These are phyloP conservation scores for Ochlodes sylvanus DNA, from an alignment of 2,888 invertebrate genomes.

Conservation along the genomic window DNA sequence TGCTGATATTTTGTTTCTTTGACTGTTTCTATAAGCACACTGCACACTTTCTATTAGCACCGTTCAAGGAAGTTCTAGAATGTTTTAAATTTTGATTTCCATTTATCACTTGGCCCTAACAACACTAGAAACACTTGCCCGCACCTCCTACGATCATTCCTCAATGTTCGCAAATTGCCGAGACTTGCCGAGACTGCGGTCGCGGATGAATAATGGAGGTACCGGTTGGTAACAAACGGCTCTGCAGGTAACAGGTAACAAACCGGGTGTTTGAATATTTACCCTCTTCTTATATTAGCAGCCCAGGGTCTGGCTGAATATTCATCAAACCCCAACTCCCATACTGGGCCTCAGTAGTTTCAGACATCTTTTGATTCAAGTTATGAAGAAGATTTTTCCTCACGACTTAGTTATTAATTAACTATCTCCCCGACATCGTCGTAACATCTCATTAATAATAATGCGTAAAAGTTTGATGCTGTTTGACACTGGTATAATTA, in stretches of 20 bases:
- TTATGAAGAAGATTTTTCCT: too few relatives aligned
- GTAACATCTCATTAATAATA: too few relatives aligned
- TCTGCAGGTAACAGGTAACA: conserved; percentile 14
- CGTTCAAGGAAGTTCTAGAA: background rate
- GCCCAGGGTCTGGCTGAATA: conserved; percentile 36
- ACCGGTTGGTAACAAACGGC: conserved; percentile 23
- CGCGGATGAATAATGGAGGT: conserved; percentile 29
- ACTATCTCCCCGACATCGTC: too few relatives aligned
- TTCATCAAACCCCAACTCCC: background rate
- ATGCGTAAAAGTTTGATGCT: too few relatives aligned
- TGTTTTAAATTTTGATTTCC: background rate
- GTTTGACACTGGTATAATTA: too few relatives aligned
- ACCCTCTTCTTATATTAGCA: conserved; percentile 39
- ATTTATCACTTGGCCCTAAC: background rate
- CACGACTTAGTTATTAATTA: too few relatives aligned
- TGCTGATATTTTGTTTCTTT: too few relatives aligned
- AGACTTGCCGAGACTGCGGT: conserved; percentile 25
- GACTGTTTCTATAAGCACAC: too few relatives aligned
- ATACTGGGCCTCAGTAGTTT: too few relatives aligned
- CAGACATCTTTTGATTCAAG: too few relatives aligned
- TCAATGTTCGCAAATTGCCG: conserved; percentile 9
- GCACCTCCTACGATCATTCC: background rate
- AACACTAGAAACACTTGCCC: background rate
- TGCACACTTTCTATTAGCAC: too few relatives aligned
- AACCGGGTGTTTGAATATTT: conserved; percentile 39